These are phyloP conservation scores for Physella acuta DNA, from an alignment of 1,140 invertebrate species.

Conservation along the genomic window DNA sequence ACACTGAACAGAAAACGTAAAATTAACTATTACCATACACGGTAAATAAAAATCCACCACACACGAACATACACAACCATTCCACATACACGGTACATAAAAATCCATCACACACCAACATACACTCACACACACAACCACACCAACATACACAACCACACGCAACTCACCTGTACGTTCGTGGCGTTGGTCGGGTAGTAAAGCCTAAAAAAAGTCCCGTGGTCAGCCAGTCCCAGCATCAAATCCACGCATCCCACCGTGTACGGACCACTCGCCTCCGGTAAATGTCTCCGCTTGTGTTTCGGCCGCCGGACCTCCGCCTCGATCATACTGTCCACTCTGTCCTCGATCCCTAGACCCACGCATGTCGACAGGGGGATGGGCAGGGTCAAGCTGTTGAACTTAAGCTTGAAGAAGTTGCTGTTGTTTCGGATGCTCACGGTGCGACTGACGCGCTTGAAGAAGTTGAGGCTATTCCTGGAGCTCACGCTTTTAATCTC, in stretches of 20 bases:
- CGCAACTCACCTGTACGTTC: constrained; percentile 4
- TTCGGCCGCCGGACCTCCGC: constrained; percentile 9
- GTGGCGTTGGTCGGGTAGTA: constrained; percentile 46
- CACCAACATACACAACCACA: constrained; percentile 19
- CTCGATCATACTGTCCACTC: too few species aligned
- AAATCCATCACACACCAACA: background rate
- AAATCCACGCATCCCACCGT: constrained; percentile 52
- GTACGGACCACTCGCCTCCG: constrained; percentile 41
- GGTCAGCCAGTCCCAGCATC: constrained; percentile 41
- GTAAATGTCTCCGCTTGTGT: constrained; percentile 44
- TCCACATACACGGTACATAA: background rate
- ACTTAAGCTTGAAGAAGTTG: background rate
- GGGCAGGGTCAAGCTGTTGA: background rate
- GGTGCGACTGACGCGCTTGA: background rate
- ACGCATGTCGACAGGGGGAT: background rate
- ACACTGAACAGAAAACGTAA: background rate
- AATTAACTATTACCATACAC: background rate
- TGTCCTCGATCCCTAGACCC: background rate
- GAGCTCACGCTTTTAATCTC: too few species aligned
- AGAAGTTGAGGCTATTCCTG: background rate
- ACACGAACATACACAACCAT: background rate
- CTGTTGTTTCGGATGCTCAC: background rate
- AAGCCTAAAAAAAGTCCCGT: constrained; percentile 45
- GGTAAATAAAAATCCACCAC: background rate
- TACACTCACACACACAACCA: constrained; percentile 11